Conservation (phyloP, 2,113 vertebrate species). For the Syrmaticus mikado region DNA sequence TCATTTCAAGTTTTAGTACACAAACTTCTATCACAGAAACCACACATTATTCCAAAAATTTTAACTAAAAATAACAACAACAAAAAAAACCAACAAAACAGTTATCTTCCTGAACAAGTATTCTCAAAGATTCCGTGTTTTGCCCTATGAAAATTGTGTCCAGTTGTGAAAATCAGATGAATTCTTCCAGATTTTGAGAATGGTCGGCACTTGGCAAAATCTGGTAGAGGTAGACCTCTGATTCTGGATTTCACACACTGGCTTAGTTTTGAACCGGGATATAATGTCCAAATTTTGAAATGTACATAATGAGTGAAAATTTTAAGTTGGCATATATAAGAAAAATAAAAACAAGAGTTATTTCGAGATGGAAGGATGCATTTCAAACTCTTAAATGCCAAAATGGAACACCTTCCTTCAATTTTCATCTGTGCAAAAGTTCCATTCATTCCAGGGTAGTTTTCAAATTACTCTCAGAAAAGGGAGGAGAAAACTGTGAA, state of each 20-base stretch:
- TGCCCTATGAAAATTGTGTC: background rate
- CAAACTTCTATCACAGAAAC: background rate
- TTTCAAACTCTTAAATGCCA: background rate
- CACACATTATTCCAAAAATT: background rate
- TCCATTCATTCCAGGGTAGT: background rate
- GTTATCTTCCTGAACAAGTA: background rate
- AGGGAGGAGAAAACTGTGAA: background rate
- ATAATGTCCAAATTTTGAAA: slow-evolving; percentile 25
- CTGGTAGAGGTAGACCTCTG: background rate
- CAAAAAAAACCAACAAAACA: background rate
- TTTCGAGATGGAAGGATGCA: background rate
- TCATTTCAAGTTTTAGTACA: background rate
- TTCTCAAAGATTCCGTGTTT: background rate
- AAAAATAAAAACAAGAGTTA: background rate
- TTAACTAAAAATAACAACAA: background rate
- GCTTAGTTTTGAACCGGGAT: slow-evolving; percentile 11
- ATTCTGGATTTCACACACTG: slow-evolving; percentile 8
- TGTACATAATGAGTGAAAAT: background rate
- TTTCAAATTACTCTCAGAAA: background rate
- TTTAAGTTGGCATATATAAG: background rate
- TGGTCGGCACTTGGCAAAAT: background rate
- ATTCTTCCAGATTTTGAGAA: slow-evolving; percentile 38
- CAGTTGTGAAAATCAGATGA: background rate
- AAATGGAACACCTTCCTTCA: background rate
- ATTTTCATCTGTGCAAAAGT: background rate